Percentiles rank a stretch among this genome's conserved stretches.
Conservation (phyloP, 2,797 vertebrate species). For the Danionella dracula region DNA sequence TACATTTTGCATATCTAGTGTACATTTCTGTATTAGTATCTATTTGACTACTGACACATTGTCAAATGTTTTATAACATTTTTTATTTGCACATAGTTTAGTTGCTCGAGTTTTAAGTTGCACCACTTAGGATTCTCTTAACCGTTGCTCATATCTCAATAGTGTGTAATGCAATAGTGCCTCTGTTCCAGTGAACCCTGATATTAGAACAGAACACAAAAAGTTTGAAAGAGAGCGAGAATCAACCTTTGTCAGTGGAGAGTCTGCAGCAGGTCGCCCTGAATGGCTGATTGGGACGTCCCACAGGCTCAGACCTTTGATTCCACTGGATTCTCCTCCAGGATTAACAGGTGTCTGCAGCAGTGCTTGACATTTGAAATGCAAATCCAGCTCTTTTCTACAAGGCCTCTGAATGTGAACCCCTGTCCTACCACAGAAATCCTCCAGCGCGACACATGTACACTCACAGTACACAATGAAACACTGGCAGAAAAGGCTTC, state of each 20-base stretch:
- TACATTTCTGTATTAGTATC: no score
- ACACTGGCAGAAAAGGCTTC: no score
- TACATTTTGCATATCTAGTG: no score
- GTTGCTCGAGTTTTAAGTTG: no score
- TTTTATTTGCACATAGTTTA: no score
- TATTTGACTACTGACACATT: no score
- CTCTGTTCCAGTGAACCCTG: background rate
- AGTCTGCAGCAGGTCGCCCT: background rate
- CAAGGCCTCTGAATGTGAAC: constrained; percentile 36
- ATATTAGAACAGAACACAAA: background rate
- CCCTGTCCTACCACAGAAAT: constrained; percentile 49
- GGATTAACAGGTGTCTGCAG: constrained; percentile 54
- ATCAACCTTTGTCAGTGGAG: background rate
- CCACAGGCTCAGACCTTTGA: constrained; percentile 56
- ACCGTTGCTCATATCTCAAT: no score
- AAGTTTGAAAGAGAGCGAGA: background rate
- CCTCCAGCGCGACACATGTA: constrained; percentile 7
- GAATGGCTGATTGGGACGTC: constrained; percentile 44
- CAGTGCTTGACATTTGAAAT: constrained; percentile 55
- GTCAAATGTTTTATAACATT: no score
- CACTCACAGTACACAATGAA: background rate
- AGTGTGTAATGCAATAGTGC: background rate
- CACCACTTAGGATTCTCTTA: no score
- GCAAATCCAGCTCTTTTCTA: constrained; percentile 58
- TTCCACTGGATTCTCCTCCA: constrained; percentile 47